These are phyloP conservation scores for Vireo griseus DNA, from an alignment of 2,797 vertebrate genomes.

Conservation along the genomic window DNA sequence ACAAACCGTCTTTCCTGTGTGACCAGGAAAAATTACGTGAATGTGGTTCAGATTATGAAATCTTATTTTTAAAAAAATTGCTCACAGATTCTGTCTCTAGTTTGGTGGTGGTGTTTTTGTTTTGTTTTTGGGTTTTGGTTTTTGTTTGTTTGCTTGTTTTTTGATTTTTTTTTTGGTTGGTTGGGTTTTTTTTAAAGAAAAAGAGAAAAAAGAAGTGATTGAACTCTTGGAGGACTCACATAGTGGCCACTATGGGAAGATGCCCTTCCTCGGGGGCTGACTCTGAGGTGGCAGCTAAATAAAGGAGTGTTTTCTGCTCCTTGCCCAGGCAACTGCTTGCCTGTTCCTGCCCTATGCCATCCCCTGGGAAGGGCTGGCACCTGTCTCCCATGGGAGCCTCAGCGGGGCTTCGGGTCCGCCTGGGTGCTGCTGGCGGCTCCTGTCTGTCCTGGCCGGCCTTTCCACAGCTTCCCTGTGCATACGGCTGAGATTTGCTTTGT, in stretches of 20 bases:
- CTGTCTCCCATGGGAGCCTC: background rate
- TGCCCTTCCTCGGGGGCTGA: background rate
- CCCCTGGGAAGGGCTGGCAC: background rate
- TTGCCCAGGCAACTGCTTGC: background rate
- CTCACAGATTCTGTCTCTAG: background rate
- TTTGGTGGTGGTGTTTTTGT: background rate
- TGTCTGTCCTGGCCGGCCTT: background rate
- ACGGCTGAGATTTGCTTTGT: conserved; percentile 8
- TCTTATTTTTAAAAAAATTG: background rate
- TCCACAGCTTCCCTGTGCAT: background rate
- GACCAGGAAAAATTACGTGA: rapidly evolving
- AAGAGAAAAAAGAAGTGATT: background rate
- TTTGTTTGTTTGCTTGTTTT: background rate
- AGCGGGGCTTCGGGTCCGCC: rapidly evolving
- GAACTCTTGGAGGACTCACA: background rate
- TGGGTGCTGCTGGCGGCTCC: background rate
- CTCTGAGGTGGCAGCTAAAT: background rate
- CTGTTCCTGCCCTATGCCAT: background rate
- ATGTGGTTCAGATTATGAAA: background rate
- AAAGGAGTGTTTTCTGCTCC: background rate
- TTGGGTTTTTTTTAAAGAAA: background rate
- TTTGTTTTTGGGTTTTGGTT: too few relatives aligned
- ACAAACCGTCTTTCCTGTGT: background rate
- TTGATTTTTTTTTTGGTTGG: background rate
- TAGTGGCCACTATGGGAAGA: background rate